Evolutionary conservation across 1,140 invertebrate genomes (phyloP).

Genomic region (Eufriesea mexicana): DNA sequence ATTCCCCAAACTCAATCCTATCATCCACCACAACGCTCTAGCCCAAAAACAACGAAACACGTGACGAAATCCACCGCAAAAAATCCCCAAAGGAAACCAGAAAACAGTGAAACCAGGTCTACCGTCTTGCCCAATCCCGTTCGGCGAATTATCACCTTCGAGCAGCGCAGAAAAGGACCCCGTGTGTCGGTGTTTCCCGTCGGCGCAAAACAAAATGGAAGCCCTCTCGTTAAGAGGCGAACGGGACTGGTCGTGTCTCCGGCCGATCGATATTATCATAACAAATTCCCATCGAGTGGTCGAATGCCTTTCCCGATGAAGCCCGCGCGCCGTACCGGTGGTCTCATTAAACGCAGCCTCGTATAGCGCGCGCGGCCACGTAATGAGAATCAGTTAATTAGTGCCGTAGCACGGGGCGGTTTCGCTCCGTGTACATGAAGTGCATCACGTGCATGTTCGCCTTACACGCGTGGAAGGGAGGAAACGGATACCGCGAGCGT

Average conservation of each 20-base stretch:
- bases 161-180: not conserved
- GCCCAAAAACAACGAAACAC: too few species aligned
- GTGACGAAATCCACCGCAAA: too few species aligned
- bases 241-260: conserved; percentile 29
- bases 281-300: conserved; percentile 51
- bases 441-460: conserved; percentile 53
- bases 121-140: too few species aligned
- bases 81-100: too few species aligned
- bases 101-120: too few species aligned
- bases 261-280: conserved; percentile 53
- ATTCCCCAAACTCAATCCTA: too few species aligned
- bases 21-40: too few species aligned
- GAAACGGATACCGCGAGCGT: conserved; percentile 38
- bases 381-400: conserved; percentile 81
- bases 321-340: conserved; percentile 69
- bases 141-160: too few species aligned
- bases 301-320: conserved; percentile 56
- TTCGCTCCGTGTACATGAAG: conserved; percentile 56
- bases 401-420: conserved; percentile 66
- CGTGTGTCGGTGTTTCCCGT: not conserved
- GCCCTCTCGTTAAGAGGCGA: conserved; percentile 32
- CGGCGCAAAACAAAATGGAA: conserved; percentile 34
- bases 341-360: conserved; percentile 78
- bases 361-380: conserved; percentile 72
- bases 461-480: conserved; percentile 45